Percentiles rank a stretch among this genome's conserved stretches.
Evolutionary conservation across 1,140 invertebrate genomes (phyloP).

Genomic region (Meloidogyne chitwoodi): DNA sequence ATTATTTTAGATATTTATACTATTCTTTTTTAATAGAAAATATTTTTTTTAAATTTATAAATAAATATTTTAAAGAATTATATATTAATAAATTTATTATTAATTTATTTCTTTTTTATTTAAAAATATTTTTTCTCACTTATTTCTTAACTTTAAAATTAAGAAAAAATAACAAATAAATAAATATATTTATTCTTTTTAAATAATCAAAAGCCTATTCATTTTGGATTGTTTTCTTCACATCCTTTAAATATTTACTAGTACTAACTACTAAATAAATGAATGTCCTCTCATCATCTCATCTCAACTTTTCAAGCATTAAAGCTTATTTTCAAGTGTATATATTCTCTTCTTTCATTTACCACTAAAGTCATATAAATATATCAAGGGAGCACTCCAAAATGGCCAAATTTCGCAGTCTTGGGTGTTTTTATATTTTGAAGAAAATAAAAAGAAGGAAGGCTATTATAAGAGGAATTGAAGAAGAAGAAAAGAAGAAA

Average conservation of each 20-base stretch:
- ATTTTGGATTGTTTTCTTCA: background rate
- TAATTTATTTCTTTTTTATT: too few relatives aligned
- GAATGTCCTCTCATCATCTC: background rate
- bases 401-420: background rate
- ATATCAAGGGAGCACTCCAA: background rate
- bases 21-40: too few relatives aligned
- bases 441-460: too few relatives aligned
- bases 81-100: too few relatives aligned
- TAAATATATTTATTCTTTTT: background rate
- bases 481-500: background rate
- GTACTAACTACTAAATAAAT: too few relatives aligned
- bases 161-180: background rate
- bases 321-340: background rate
- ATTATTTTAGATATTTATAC: too few relatives aligned
- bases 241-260: too few relatives aligned
- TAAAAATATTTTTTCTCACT: background rate
- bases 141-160: background rate
- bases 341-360: background rate
- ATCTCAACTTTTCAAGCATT: background rate
- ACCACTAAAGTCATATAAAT: background rate
- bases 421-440: background rate
- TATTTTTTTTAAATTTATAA: too few relatives aligned
- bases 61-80: too few relatives aligned
- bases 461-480: too few relatives aligned
- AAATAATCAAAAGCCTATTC: background rate